phyloP scores from a whole-genome alignment of 2,888 invertebrate genomes.

The Augiades crinisus region DNA sequence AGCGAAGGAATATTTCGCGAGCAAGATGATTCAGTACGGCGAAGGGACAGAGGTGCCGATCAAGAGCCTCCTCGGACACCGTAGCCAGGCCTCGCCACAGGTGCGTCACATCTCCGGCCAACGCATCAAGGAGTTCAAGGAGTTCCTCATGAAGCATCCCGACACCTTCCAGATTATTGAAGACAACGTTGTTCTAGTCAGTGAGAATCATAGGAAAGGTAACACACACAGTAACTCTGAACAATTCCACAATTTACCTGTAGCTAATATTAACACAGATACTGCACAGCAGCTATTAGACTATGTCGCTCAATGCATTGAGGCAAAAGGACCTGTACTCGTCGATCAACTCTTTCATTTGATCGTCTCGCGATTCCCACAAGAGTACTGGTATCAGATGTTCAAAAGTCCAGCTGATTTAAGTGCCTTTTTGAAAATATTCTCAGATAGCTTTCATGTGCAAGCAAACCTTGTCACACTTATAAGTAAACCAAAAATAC shows the following conservation, averaged over 20 bases:
- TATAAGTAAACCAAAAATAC: constrained; percentile 88
- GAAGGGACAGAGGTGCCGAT: constrained; percentile 98
- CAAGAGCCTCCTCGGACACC: constrained; percentile 96
- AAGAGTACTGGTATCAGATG: constrained; percentile 91
- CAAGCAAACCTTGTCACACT: constrained; percentile 95
- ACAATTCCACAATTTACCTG: constrained; percentile 86
- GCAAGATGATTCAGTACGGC: constrained; percentile 97
- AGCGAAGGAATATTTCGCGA: constrained; percentile 98
- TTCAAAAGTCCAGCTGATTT: constrained; percentile 96
- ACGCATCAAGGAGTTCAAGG: constrained; percentile 96
- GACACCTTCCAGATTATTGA: constrained; percentile 93
- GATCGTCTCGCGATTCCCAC: constrained; percentile 88
- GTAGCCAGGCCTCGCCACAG: constrained; percentile 97
- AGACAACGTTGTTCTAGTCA: constrained; percentile 90
- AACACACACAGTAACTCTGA: constrained; percentile 84
- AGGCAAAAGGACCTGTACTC: constrained; percentile 90
- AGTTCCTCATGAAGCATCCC: constrained; percentile 92
- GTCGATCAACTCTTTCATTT: constrained; percentile 94
- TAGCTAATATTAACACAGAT: constrained; percentile 90
- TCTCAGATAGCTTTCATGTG: constrained; percentile 96
- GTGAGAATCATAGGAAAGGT: constrained; percentile 85
- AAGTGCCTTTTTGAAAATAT: constrained; percentile 94
- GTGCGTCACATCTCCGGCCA: constrained; percentile 97
- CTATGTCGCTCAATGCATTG: constrained; percentile 91
- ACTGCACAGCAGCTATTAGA: constrained; percentile 91